Conservation (phyloP, 2,888 invertebrate genomes). For the Limenitis camilla region DNA sequence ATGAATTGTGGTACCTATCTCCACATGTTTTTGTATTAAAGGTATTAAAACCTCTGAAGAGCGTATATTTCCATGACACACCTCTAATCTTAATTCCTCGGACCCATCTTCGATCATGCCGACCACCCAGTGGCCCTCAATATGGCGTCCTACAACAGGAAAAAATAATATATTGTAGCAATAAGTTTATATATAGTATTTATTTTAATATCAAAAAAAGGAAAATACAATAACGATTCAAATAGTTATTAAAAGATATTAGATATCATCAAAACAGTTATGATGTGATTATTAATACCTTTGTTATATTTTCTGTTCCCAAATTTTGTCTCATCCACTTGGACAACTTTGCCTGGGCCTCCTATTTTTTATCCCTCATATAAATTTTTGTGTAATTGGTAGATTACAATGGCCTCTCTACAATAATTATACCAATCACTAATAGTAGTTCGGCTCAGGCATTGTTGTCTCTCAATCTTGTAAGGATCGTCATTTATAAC, state of each 20-base stretch:
- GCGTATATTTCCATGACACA: slow-evolving; percentile 13
- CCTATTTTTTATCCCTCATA: slow-evolving; percentile 17
- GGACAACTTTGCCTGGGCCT: slow-evolving; percentile 23
- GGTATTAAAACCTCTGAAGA: slow-evolving; percentile 20
- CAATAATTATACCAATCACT: too few relatives aligned
- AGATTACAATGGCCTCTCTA: too few relatives aligned
- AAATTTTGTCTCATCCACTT: slow-evolving; percentile 27
- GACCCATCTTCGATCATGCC: slow-evolving; percentile 20
- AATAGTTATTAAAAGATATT: neutral
- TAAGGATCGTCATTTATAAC: too few relatives aligned
- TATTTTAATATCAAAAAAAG: neutral
- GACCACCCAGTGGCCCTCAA: slow-evolving; percentile 23
- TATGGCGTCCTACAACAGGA: neutral
- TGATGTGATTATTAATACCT: neutral
- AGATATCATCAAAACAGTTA: neutral
- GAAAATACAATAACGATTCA: neutral
- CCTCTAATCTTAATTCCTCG: neutral
- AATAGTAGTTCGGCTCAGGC: too few relatives aligned
- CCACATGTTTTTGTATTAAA: slow-evolving; percentile 24
- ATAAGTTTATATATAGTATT: too few relatives aligned
- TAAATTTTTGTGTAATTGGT: too few relatives aligned
- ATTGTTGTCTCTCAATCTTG: too few relatives aligned
- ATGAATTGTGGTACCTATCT: slow-evolving; percentile 21
- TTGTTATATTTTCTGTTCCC: slow-evolving; percentile 25
- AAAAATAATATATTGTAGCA: neutral